A percentile compares a stretch with the other conserved stretches of the same genome.
These are phyloP conservation scores for Sesia bembeciformis DNA, from an alignment of 2,888 invertebrate genomes.

Conservation along the genomic window DNA sequence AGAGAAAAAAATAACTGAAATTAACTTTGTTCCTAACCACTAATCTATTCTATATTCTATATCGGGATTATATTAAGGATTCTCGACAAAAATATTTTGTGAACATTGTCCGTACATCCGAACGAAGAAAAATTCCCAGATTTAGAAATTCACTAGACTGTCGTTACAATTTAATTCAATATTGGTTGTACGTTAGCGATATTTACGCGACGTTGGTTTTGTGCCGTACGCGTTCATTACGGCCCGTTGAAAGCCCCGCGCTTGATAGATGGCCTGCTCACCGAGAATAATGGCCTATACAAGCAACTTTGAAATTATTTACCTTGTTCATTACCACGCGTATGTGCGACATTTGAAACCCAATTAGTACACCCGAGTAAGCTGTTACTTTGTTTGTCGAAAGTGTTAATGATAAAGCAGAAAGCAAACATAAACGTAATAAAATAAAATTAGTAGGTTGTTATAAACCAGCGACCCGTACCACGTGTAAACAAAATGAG, in stretches of 20 bases:
- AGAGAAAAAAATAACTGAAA: no score
- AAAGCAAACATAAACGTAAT: background rate
- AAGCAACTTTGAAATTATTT: slow-evolving; percentile 36
- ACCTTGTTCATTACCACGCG: slow-evolving; percentile 23
- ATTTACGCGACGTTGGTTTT: slow-evolving; percentile 15
- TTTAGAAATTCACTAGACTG: no score
- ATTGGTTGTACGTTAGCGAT: slow-evolving; percentile 1
- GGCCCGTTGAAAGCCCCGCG: slow-evolving; percentile 32
- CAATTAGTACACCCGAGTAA: background rate
- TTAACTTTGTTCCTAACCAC: no score
- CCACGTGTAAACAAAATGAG: no score
- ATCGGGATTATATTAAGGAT: no score
- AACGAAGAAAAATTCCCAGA: no score
- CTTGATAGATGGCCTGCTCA: slow-evolving; percentile 55
- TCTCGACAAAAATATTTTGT: no score
- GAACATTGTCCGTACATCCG: no score
- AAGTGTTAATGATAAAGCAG: background rate
- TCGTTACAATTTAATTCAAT: no score
- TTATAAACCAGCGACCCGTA: no score
- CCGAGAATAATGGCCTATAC: slow-evolving; percentile 53
- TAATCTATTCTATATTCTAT: no score
- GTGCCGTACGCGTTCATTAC: slow-evolving; percentile 39
- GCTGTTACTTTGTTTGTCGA: background rate
- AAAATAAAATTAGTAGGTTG: no score
- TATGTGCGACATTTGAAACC: background rate